phyloP scores from a whole-genome alignment of 2,797 vertebrate species.

The Simalia tracyae region DNA sequence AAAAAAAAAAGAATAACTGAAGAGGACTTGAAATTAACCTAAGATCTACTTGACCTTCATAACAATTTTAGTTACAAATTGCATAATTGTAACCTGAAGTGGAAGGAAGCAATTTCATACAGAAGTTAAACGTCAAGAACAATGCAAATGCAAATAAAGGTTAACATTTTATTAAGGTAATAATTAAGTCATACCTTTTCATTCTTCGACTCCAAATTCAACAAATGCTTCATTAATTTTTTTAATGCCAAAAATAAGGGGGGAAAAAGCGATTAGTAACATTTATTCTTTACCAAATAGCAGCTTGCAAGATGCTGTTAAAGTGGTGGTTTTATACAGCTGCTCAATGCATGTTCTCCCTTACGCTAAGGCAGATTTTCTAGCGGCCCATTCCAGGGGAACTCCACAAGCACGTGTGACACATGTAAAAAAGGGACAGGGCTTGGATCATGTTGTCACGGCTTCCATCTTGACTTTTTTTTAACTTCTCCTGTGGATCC shows the following conservation, averaged over 20 bases:
- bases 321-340: not conserved
- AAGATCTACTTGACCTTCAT: constrained; percentile 61
- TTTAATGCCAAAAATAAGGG: not conserved
- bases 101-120: constrained; percentile 17
- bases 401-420: not conserved
- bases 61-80: constrained; percentile 54
- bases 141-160: constrained; percentile 23
- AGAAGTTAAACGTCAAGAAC: constrained; percentile 3
- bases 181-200: constrained; percentile 9
- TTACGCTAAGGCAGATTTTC: not conserved
- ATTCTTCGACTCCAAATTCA: constrained; percentile 33
- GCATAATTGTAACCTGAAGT: constrained; percentile 50
- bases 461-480: not conserved
- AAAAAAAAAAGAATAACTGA: constrained; percentile 36
- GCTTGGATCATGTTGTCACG: not conserved
- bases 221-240: not conserved
- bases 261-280: not conserved
- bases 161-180: constrained; percentile 14
- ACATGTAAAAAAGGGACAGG: not conserved
- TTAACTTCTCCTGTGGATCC: not conserved
- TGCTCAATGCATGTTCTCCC: not conserved
- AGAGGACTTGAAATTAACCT: constrained; percentile 55
- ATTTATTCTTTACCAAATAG: not conserved
- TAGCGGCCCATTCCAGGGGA: not conserved
- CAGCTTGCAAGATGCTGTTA: not conserved